Conservation (phyloP, 2,797 vertebrate genomes). For the Brachyalestes nurse region DNA sequence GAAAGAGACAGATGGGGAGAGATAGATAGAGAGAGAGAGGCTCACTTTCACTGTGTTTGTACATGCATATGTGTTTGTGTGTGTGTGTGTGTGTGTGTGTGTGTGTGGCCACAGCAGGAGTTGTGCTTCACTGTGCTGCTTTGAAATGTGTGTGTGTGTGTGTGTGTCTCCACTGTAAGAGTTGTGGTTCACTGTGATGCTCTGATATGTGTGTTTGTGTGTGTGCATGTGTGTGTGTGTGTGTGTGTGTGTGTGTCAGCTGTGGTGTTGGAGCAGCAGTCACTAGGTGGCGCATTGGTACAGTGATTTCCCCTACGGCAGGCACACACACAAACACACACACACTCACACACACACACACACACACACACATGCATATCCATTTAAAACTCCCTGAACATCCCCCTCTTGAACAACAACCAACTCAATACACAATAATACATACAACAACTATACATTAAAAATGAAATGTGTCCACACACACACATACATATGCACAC, state of each 20-base stretch:
- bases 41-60: background rate
- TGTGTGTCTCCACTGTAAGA: background rate
- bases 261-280: slow-evolving; percentile 59
- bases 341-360: slow-evolving; percentile 17
- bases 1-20: too few relatives aligned
- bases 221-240: background rate
- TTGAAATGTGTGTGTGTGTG: background rate
- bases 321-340: slow-evolving; percentile 4
- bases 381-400: slow-evolving; percentile 9
- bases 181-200: background rate
- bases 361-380: background rate
- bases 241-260: background rate
- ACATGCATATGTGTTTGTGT: slow-evolving; percentile 1
- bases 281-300: slow-evolving; percentile 97
- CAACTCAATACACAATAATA: slow-evolving; percentile 6
- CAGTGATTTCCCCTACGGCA: slow-evolving; percentile 71
- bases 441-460: too few relatives aligned
- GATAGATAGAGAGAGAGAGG: too few relatives aligned
- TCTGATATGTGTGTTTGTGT: background rate
- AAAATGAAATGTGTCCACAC: too few relatives aligned
- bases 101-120: background rate
- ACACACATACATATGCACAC: background rate
- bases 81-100: background rate
- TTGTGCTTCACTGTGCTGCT: background rate
- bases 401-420: slow-evolving; percentile 48